Percentiles rank a stretch among this genome's conserved stretches.
Conservation (phyloP, 2,113 vertebrate species). For the Odocoileus virginianus region DNA sequence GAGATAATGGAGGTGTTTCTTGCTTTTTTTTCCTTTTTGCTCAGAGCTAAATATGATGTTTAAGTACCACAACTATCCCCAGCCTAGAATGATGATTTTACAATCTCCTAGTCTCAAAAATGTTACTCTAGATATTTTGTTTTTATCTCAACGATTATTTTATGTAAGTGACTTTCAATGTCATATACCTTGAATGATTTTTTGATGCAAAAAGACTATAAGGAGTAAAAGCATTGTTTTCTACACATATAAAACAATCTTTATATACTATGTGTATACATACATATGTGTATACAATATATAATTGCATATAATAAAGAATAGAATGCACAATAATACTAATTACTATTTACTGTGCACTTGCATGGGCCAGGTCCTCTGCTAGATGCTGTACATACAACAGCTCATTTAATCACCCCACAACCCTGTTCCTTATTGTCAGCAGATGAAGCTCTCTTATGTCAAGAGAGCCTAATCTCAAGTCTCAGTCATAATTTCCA, state of each 20-base stretch:
- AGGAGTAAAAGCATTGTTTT: not conserved
- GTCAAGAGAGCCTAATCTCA: not conserved
- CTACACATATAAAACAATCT: not conserved
- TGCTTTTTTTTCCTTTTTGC: not conserved
- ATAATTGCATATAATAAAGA: not conserved
- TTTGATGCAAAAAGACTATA: not conserved
- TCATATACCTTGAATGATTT: not conserved
- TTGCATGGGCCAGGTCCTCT: not conserved
- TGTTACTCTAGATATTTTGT: not conserved
- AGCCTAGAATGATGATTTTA: not conserved
- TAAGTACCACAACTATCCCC: not conserved
- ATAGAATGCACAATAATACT: not conserved
- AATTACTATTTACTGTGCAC: not conserved
- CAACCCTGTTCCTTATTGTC: not conserved
- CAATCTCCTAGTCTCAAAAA: not conserved
- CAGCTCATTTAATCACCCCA: not conserved
- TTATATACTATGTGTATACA: not conserved
- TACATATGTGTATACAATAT: not conserved
- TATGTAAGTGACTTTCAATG: not conserved
- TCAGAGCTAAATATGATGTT: not conserved
- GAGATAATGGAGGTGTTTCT: not conserved
- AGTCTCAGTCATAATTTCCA: not conserved
- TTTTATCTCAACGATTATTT: constrained; percentile 14
- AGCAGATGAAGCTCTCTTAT: not conserved
- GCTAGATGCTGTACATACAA: not conserved